Base-by-base conservation (phyloP, 2,888 invertebrate species). In the Limnephilus marmoratus region DNA sequence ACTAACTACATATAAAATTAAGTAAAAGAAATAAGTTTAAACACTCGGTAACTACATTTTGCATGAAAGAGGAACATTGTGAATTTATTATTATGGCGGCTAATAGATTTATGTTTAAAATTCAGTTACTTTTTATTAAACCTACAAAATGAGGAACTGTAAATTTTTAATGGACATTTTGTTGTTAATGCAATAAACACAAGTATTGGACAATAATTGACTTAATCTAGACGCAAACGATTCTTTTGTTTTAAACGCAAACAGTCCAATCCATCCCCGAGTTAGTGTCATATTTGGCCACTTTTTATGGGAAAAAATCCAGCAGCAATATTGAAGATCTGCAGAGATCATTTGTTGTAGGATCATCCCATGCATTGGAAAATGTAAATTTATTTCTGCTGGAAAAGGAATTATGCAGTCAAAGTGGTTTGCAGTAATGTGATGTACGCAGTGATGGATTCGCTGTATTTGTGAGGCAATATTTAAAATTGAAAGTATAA, bases 11-110 rank as follows among this genome's bases (percentile, higher is more conserved):
- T 68, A 24, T 68, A 68, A 68, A 68, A 68, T 68, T 68, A 68
- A 68, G 68, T 68, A 68, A 68, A 68, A 68, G 68, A 68, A 68
- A 68, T n/a, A 68, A 68, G 68, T 68, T 68, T n/a, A 68, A 68
- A 68, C 2, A 24, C 68, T 24, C 9, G 9, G 9, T 24, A 68
- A 68, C 68, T 53, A 68, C 68, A 68, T 24, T n/a, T 68, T 68
- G 68, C 68, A 9, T n/a, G 68, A 68, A 68, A 68, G 68, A 24
- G 68, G n/a, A 68, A 68, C 68, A 68, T 68, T 7, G 24, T n/a
- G 24, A 24, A 68, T 68, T 68, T 68, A 68, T n/a, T 68, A n/a
- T 24, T 68, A 68, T 9, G 68, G 24, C n/a, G 24, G 24, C 68
- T 24, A n/a, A 68, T 68, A 68, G 9, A 53, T 53, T 53, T 53